A percentile compares a stretch with the other conserved stretches of the same genome.
Conservation (phyloP, 2,113 vertebrate genomes). For the Ammodytes dubius region DNA sequence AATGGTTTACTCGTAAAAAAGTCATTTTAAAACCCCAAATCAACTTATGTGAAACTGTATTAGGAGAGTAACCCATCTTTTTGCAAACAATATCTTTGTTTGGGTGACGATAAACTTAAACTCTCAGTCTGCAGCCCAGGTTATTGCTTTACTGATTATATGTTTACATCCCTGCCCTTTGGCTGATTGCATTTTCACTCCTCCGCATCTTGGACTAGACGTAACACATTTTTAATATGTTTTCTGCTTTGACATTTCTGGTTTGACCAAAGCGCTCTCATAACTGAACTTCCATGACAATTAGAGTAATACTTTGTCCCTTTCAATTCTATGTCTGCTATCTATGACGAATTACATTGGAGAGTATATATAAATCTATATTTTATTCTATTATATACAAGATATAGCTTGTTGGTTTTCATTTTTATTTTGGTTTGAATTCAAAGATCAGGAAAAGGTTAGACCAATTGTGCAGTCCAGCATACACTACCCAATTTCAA, state of each 20-base stretch:
- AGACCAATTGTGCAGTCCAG: background rate
- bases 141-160: constrained; percentile 75
- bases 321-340: constrained; percentile 2
- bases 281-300: constrained; percentile 38
- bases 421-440: background rate
- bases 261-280: constrained; percentile 55
- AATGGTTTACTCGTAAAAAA: constrained; percentile 44
- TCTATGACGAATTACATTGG: background rate
- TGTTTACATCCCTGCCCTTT: constrained; percentile 60
- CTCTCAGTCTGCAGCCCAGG: constrained; percentile 36
- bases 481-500: background rate
- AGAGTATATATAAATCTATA: background rate
- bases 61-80: constrained; percentile 44
- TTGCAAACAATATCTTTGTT: constrained; percentile 63
- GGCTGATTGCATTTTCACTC: constrained; percentile 69
- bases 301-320: constrained; percentile 15
- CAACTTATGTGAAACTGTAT: constrained; percentile 48
- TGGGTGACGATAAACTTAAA: constrained; percentile 60
- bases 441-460: constrained; percentile 5
- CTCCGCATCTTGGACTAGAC: constrained; percentile 55
- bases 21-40: constrained; percentile 52
- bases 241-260: constrained; percentile 63
- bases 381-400: background rate
- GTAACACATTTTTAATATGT: constrained; percentile 73
- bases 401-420: constrained; percentile 3